phyloP scores from a whole-genome alignment of 2,113 vertebrate species.

The Eira barbara region DNA sequence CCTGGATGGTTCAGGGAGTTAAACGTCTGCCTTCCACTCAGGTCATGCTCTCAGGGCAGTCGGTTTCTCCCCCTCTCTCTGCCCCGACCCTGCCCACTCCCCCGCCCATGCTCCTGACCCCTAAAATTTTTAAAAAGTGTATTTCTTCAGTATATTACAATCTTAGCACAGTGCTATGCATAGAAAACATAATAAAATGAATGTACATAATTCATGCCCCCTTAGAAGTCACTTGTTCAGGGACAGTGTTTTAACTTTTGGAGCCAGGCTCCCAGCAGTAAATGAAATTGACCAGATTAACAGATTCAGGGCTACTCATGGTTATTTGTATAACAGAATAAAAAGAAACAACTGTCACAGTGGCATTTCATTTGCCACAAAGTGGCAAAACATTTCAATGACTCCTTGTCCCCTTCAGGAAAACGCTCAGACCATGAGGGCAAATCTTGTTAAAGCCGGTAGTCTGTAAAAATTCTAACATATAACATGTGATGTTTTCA shows the following conservation, averaged over 20 bases:
- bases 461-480: neutral
- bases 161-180: neutral
- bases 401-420: slow-evolving; percentile 5
- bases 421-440: neutral
- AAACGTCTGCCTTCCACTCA: neutral
- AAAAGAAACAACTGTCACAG: neutral
- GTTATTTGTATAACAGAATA: neutral
- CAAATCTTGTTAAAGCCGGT: neutral
- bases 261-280: neutral
- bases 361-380: neutral
- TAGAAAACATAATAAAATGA: neutral
- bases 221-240: neutral
- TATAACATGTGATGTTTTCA: neutral
- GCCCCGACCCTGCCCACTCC: too few species aligned
- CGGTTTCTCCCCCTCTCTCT: neutral
- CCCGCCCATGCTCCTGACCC: too few species aligned
- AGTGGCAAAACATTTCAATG: neutral
- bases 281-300: neutral
- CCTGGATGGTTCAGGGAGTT: neutral
- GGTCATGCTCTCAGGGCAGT: neutral
- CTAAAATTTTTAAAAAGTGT: neutral
- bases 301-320: neutral
- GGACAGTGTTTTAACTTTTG: neutral
- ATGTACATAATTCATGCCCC: neutral
- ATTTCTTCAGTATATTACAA: neutral